Evolutionary conservation across 2,888 invertebrate species (phyloP).

Genomic region (Eupsilia transversa): DNA sequence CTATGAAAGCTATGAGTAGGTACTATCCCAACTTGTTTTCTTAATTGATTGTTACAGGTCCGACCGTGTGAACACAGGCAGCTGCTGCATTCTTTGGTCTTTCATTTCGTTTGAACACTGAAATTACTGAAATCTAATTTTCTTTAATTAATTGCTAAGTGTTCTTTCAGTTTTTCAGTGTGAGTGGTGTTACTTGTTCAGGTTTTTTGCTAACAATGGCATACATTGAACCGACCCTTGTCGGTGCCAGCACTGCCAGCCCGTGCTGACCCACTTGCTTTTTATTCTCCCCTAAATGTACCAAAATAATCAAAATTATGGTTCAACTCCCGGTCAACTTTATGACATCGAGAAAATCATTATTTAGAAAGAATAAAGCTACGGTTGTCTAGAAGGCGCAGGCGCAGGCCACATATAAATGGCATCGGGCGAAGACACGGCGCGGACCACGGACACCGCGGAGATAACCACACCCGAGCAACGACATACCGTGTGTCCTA

Average conservation of each 20-base stretch:
- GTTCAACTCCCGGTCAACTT: not conserved
- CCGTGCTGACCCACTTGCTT: conserved; percentile 3
- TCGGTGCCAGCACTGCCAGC: not conserved
- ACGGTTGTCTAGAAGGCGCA: too few relatives aligned
- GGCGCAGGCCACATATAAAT: too few relatives aligned
- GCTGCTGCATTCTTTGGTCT: conserved; percentile 45
- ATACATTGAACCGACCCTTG: conserved; percentile 25
- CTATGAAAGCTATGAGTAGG: conserved; percentile 7
- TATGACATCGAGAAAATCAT: not conserved
- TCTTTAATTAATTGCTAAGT: not conserved
- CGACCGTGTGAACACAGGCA: conserved; percentile 48
- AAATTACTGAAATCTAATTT: conserved; percentile 17
- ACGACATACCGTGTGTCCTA: too few relatives aligned
- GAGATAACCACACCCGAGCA: too few relatives aligned
- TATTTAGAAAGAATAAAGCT: not conserved
- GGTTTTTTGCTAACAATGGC: conserved; percentile 3
- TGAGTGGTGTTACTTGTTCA: not conserved
- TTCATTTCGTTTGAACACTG: not conserved
- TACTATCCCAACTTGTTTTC: conserved; percentile 38
- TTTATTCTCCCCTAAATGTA: conserved; percentile 10
- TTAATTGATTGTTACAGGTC: conserved; percentile 51
- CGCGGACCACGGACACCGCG: too few relatives aligned
- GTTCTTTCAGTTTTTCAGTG: conserved; percentile 3
- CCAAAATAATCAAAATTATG: not conserved
- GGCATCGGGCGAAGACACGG: too few relatives aligned